These are phyloP conservation scores for Agrochola macilenta DNA, from an alignment of 2,888 invertebrate species.

Conservation along the genomic window DNA sequence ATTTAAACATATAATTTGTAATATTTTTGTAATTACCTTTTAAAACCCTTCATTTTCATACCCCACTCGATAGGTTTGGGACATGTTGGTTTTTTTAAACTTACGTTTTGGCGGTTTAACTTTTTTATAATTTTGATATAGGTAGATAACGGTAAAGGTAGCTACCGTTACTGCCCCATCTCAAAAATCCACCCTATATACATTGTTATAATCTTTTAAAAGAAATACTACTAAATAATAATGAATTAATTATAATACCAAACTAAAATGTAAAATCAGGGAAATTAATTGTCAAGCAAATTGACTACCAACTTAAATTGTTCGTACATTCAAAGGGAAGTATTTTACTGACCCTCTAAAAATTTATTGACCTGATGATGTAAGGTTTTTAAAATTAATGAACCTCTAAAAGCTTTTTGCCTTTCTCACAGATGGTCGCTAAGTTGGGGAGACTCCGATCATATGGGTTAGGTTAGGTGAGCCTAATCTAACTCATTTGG, in stretches of 20 bases:
- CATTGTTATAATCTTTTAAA: too few species aligned
- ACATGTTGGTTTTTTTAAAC: too few species aligned
- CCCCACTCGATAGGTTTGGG: too few species aligned
- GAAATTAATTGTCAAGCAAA: neutral
- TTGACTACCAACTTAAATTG: neutral
- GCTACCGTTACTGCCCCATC: too few species aligned
- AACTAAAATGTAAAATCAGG: slow-evolving; percentile 1
- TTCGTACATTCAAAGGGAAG: neutral
- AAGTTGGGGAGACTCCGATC: neutral
- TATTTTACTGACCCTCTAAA: neutral
- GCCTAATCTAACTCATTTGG: too few species aligned
- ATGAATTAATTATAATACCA: slow-evolving; percentile 2
- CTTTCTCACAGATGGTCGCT: neutral
- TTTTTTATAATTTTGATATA: too few species aligned
- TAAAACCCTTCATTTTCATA: too few species aligned
- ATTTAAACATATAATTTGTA: too few species aligned
- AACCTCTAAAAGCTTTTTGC: neutral
- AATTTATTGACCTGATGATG: neutral
- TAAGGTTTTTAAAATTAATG: neutral
- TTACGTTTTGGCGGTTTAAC: too few species aligned
- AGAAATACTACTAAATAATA: neutral
- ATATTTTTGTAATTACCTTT: too few species aligned
- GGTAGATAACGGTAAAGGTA: too few species aligned
- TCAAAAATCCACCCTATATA: too few species aligned
- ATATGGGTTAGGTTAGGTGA: neutral